These are phyloP conservation scores for Propithecus deckenii DNA, from an alignment of 2,797 vertebrate species.

Conservation along the genomic window DNA sequence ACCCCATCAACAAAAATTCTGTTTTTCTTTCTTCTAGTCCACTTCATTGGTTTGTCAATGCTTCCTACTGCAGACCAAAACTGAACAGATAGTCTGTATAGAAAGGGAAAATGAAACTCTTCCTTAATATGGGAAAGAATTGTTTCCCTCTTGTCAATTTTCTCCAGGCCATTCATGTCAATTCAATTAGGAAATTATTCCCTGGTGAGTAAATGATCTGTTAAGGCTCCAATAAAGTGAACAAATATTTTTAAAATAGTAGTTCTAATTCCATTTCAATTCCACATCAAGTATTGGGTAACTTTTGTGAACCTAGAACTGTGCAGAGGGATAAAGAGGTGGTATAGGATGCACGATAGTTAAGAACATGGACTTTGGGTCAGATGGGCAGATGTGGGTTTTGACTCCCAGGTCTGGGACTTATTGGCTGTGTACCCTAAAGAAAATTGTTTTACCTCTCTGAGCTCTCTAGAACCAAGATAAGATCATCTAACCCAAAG, in stretches of 20 bases:
- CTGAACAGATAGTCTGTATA: not conserved
- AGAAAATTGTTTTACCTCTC: not conserved
- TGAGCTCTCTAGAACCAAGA: not conserved
- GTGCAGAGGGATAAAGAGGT: not conserved
- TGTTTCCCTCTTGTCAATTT: not conserved
- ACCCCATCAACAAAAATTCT: not conserved
- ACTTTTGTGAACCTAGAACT: not conserved
- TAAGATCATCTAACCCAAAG: not conserved
- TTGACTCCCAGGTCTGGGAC: not conserved
- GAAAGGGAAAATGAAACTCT: not conserved
- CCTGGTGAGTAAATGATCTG: not conserved
- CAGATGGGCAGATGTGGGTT: not conserved
- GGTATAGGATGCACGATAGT: no score
- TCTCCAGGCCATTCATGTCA: not conserved
- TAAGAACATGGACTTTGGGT: not conserved
- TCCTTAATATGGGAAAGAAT: not conserved
- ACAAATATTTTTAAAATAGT: not conserved
- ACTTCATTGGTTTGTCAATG: not conserved
- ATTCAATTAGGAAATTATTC: not conserved
- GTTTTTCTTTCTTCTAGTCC: not conserved
- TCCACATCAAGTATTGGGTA: not conserved
- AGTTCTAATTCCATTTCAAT: not conserved
- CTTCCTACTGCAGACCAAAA: not conserved
- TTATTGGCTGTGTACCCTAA: not conserved
- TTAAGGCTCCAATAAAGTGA: not conserved